phyloP scores from a whole-genome alignment of 37 sponge, comb jelly and placozoan genomes.

The Theonella swinhoei region DNA sequence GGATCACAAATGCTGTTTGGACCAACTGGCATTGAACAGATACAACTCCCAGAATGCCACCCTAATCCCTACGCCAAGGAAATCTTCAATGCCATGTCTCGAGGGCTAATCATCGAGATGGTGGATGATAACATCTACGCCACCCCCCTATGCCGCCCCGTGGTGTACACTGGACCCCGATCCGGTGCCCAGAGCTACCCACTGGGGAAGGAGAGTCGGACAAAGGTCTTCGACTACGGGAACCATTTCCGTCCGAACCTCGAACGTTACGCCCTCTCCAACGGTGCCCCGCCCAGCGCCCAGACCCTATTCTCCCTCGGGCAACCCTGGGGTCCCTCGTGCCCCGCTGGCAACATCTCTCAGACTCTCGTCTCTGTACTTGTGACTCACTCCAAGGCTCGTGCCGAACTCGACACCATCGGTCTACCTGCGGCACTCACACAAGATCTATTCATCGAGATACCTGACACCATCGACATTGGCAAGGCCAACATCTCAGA shows the following conservation, averaged over 20 bases:
- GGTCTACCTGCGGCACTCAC: constrained; percentile 15
- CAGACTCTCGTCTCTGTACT: constrained; percentile 63
- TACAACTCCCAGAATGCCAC: constrained; percentile 41
- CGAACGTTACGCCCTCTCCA: constrained; percentile 29
- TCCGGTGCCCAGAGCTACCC: constrained; percentile 13
- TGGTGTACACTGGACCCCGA: constrained; percentile 37
- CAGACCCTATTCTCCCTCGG: constrained; percentile 70
- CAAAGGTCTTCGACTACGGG: constrained; percentile 75
- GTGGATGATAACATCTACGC: constrained; percentile 50
- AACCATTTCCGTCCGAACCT: constrained; percentile 46
- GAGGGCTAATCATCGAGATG: constrained; percentile 58
- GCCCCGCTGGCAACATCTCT: constrained; percentile 55
- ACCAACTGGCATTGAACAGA: constrained; percentile 15
- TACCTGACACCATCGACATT: constrained; percentile 43
- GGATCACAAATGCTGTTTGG: constrained; percentile 7
- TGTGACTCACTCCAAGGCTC: constrained; percentile 56
- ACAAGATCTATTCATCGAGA: constrained; percentile 16
- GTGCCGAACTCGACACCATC: constrained; percentile 38
- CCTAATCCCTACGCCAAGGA: constrained; percentile 31
- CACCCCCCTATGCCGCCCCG: constrained; percentile 49
- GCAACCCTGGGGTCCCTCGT: constrained; percentile 83
- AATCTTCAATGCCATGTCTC: constrained; percentile 49
- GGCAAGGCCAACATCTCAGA: constrained; percentile 17
- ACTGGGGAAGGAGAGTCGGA: constrained; percentile 29
- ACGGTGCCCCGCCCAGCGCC: constrained; percentile 55